Evolutionary conservation across 1,140 invertebrate genomes (phyloP).

Genomic region (Hypsibius dujardini): DNA sequence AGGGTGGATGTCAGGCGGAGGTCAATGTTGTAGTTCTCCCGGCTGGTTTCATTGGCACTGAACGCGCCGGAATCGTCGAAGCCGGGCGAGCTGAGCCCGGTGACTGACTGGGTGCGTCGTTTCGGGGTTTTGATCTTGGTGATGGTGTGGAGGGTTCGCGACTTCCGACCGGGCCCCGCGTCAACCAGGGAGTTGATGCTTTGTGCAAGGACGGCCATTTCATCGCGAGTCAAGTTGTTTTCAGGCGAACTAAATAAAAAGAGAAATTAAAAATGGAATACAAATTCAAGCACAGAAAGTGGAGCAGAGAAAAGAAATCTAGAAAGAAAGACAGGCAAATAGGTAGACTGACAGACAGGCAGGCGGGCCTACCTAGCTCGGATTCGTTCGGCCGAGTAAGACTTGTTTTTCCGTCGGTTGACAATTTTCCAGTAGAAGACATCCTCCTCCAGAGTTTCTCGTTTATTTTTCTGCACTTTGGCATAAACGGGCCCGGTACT

Average conservation of each 20-base stretch:
- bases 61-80: neutral
- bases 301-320: too few species aligned
- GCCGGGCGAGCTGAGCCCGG: neutral
- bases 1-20: neutral
- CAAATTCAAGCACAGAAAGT: too few species aligned
- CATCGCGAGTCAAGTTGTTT: neutral
- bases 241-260: neutral
- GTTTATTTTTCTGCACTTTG: neutral
- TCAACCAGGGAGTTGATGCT: neutral
- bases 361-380: neutral
- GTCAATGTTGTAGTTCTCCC: neutral
- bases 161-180: neutral
- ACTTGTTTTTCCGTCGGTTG: neutral
- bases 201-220: neutral
- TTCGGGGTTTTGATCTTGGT: neutral
- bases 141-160: neutral
- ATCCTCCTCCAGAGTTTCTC: constrained; percentile 12
- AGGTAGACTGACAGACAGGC: too few species aligned
- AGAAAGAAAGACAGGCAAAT: too few species aligned
- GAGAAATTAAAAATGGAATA: too few species aligned
- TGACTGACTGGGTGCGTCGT: neutral
- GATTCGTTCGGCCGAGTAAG: constrained; percentile 10
- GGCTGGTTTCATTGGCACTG: neutral
- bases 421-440: constrained; percentile 16
- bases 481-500: neutral